phyloP scores from a whole-genome alignment of 2,888 invertebrate species.

The Drosophila kuntzei region DNA sequence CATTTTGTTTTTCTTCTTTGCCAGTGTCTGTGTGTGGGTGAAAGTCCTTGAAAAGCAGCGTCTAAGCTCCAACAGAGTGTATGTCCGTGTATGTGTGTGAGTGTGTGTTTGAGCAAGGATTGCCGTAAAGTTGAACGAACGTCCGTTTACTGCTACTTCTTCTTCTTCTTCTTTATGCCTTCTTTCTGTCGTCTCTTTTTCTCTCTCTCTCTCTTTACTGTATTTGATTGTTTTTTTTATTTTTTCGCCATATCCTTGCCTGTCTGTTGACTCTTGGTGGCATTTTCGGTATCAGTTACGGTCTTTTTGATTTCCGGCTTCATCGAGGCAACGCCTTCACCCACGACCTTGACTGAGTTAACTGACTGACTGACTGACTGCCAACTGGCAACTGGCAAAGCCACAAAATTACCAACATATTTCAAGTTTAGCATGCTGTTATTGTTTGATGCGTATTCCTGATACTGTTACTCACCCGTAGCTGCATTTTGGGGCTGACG shows the following conservation, averaged over 20 bases:
- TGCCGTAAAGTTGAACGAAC: constrained; percentile 71
- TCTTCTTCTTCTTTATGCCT: constrained; percentile 25
- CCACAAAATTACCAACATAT: constrained; percentile 35
- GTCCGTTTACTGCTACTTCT: constrained; percentile 39
- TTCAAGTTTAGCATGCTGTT: constrained; percentile 35
- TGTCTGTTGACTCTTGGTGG: constrained; percentile 56
- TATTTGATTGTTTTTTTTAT: constrained; percentile 8
- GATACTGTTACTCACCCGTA: neutral
- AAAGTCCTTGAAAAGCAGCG: constrained; percentile 70
- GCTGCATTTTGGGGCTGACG: constrained; percentile 24
- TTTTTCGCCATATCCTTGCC: constrained; percentile 29
- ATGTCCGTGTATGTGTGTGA: constrained; percentile 7
- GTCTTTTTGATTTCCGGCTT: constrained; percentile 37
- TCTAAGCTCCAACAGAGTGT: constrained; percentile 60
- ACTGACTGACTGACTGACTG: constrained; percentile 3
- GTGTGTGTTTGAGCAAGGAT: constrained; percentile 21
- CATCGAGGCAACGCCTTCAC: constrained; percentile 23
- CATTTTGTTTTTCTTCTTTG: constrained; percentile 37
- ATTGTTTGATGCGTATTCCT: constrained; percentile 25
- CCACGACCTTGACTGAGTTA: constrained; percentile 49
- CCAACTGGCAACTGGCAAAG: constrained; percentile 2
- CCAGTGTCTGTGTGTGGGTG: constrained; percentile 46
- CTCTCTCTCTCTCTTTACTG: constrained; percentile 5
- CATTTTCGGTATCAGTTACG: constrained; percentile 44
- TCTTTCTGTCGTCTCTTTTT: constrained; percentile 30